These are phyloP conservation scores for Coenonympha arcania DNA, from an alignment of 2,888 invertebrate genomes.

Conservation along the genomic window DNA sequence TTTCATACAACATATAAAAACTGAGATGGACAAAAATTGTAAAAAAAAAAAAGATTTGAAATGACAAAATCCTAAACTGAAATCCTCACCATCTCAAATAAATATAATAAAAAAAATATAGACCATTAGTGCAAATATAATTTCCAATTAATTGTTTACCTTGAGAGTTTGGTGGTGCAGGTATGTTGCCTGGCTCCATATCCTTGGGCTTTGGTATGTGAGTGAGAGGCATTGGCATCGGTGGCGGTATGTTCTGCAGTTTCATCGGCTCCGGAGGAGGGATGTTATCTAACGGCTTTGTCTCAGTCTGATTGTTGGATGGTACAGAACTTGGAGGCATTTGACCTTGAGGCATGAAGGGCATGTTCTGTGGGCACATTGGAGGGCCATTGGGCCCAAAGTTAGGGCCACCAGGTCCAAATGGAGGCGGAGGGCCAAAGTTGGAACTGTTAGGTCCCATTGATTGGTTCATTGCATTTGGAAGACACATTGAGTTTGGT, in stretches of 20 bases:
- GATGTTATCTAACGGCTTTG: constrained; percentile 40
- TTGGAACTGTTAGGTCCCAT: constrained; percentile 56
- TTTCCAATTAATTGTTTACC: constrained; percentile 48
- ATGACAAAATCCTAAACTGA: too few relatives aligned
- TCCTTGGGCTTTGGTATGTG: constrained; percentile 77
- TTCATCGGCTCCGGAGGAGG: constrained; percentile 69
- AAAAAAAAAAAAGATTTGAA: too few relatives aligned
- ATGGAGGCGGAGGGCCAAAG: constrained; percentile 54
- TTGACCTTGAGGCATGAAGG: constrained; percentile 41
- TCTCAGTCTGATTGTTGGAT: constrained; percentile 37
- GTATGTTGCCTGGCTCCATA: constrained; percentile 73
- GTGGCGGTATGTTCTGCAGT: constrained; percentile 76
- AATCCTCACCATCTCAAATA: too few relatives aligned
- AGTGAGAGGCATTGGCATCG: constrained; percentile 74
- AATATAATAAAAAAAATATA: too few relatives aligned
- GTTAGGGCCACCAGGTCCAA: constrained; percentile 50
- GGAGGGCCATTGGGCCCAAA: constrained; percentile 40
- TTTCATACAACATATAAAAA: too few relatives aligned
- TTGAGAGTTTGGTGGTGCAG: constrained; percentile 57
- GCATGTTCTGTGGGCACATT: constrained; percentile 44
- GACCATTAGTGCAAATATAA: too few relatives aligned
- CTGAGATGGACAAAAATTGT: too few relatives aligned
- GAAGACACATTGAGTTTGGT: constrained; percentile 47
- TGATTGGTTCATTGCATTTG: constrained; percentile 43
- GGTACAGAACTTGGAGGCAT: constrained; percentile 32